Evolutionary conservation across 2,888 invertebrate species (phyloP), one percentile per base, ranked within the genome.

Genomic region (Patella ulyssiponensis): DNA sequence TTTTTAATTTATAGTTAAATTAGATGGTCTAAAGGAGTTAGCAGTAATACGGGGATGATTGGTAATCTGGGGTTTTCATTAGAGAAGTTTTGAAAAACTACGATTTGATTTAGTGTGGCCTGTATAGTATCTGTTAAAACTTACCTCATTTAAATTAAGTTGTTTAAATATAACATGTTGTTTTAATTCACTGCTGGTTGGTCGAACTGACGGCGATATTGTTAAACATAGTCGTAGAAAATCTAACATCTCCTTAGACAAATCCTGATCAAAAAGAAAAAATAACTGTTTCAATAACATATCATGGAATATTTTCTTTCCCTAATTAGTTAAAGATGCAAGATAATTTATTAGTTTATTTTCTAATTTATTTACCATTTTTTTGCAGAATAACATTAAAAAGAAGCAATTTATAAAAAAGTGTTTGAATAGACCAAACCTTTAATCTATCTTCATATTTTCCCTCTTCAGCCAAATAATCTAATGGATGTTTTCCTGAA

Each of bases 401-500:
- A 44, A 44, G 44, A 9, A 44, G 44, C 9, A 44, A 44, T 44
- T 7, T n/a, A n/a, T n/a, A n/a, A n/a, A 44, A 44, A 44, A 44
- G 52, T 14, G 52, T 14, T 14, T 7, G 72, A 15, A 73, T 52
- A 17, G 20, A 53, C 71, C 71, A 58, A 78, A 86, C 87, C 85
- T 86, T 80, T 23, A 85, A 33, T 76, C 79, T 82, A 11, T 81
- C 78, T 58, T 78, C 74, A 73, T 77, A 79, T 11, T 76, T 80
- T 7, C 84, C 79, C 64, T 88, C 86, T 76, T 85, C 81, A n/a
- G 82, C 82, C 69, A 88, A 74, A 70, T 82, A 78, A 74, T 89
- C 87, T 69, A 88, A 79, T 11, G 87, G 85, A 71, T 87, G 84
- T 79, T 81, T 79, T 73, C 84, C 88, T 88, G 80, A 58, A 81